These are phyloP conservation scores for Anolis carolinensis DNA, from an alignment of 2,113 vertebrate species.

Conservation along the genomic window DNA sequence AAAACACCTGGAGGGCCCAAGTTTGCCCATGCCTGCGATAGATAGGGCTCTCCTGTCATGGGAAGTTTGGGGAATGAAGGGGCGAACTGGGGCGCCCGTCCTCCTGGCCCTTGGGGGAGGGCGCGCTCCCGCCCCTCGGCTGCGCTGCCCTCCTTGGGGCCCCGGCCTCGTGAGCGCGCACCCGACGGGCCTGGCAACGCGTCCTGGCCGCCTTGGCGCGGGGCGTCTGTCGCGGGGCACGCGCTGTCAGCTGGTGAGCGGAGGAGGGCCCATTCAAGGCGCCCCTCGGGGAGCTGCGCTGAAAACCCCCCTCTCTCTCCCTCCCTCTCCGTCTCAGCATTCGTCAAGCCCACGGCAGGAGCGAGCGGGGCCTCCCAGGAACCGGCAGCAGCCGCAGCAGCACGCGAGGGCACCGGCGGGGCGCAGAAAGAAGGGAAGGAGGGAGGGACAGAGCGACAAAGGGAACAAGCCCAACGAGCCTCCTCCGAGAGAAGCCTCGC, in stretches of 20 bases:
- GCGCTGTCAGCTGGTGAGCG: constrained; percentile 99
- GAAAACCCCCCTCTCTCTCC: constrained; percentile 66
- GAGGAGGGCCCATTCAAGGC: constrained; percentile 79
- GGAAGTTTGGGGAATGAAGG: too few species aligned
- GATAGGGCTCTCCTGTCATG: too few species aligned
- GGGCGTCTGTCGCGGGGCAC: constrained; percentile 90
- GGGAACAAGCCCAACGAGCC: too few species aligned
- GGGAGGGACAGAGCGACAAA: too few species aligned
- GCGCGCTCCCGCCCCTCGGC: background rate
- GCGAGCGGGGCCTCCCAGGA: too few species aligned
- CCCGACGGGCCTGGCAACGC: constrained; percentile 49
- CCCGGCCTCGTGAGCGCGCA: too few species aligned
- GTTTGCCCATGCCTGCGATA: background rate
- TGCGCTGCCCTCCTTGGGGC: too few species aligned
- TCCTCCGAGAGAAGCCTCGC: too few species aligned
- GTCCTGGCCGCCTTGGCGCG: constrained; percentile 83
- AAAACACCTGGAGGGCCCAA: background rate
- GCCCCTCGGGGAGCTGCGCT: constrained; percentile 84
- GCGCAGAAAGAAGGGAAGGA: constrained; percentile 20
- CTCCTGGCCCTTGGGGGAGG: background rate
- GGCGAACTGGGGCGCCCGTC: too few species aligned
- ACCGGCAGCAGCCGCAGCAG: too few species aligned
- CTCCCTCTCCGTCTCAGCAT: constrained; percentile 58
- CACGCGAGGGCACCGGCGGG: constrained; percentile 65
- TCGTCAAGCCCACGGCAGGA: constrained; percentile 52